phyloP scores from a whole-genome alignment of 2,888 invertebrate species.

The Pedicia rivosa region DNA sequence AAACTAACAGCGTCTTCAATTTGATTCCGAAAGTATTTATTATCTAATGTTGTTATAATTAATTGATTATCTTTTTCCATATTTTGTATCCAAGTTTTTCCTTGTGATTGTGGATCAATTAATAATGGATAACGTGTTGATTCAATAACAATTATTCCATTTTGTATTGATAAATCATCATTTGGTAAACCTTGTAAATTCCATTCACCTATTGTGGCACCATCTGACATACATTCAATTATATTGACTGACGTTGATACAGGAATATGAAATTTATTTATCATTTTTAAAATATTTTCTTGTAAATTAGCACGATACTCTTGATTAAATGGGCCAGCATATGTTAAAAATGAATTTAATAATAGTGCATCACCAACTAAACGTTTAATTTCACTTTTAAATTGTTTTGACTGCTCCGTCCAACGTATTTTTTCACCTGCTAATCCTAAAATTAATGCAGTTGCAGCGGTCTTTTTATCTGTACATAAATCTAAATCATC shows the following conservation, averaged over 20 bases:
- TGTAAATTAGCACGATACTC: conserved; percentile 52
- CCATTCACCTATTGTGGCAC: conserved; percentile 73
- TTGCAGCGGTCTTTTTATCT: conserved; percentile 71
- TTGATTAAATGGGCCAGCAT: conserved; percentile 75
- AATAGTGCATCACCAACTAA: conserved; percentile 65
- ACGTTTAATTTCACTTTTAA: conserved; percentile 59
- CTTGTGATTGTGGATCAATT: conserved; percentile 77
- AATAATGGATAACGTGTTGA: conserved; percentile 61
- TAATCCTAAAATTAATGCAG: conserved; percentile 62
- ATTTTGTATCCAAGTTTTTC: conserved; percentile 69
- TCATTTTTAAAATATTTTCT: conserved; percentile 45
- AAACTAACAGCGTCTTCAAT: conserved; percentile 63
- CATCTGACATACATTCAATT: conserved; percentile 54
- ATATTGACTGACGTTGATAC: conserved; percentile 55
- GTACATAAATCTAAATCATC: conserved; percentile 63
- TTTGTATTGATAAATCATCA: conserved; percentile 71
- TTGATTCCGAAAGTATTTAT: conserved; percentile 53
- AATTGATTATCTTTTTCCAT: conserved; percentile 54
- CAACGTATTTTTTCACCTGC: conserved; percentile 65
- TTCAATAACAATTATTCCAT: conserved; percentile 72
- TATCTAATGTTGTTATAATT: conserved; percentile 40
- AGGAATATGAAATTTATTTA: conserved; percentile 51
- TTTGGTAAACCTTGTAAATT: conserved; percentile 70
- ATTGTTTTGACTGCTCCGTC: conserved; percentile 63
- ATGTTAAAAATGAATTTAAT: conserved; percentile 58